Percentiles rank a stretch among this genome's conserved stretches.
phyloP scores from a whole-genome alignment of 1,140 invertebrate species.

The Trachymyrmex septentrionalis region DNA sequence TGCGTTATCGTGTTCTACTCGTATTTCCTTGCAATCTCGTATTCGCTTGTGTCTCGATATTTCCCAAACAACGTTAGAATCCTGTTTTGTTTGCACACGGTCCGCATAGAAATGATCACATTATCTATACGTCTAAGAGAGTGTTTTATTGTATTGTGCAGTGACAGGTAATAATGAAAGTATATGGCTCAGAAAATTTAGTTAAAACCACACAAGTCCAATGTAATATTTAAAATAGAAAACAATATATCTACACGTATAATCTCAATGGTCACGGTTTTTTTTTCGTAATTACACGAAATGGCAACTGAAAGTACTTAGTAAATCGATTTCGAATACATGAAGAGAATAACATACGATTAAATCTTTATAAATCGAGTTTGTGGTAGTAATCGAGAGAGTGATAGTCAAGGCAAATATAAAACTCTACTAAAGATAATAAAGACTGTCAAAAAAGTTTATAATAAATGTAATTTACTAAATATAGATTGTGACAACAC shows the following conservation, averaged over 20 bases:
- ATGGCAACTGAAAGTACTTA: not conserved
- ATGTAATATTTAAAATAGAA: not conserved
- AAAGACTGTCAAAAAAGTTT: not conserved
- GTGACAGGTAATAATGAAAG: slow-evolving; percentile 14
- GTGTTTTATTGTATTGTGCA: slow-evolving; percentile 9
- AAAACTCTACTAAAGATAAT: not conserved
- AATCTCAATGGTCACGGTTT: not conserved
- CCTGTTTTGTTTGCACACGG: slow-evolving; percentile 34
- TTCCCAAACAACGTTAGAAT: slow-evolving; percentile 50
- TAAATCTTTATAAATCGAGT: not conserved
- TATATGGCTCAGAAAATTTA: not conserved
- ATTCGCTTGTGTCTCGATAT: slow-evolving; percentile 26
- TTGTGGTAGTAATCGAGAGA: not conserved
- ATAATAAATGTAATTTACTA: not conserved
- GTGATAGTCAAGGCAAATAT: not conserved
- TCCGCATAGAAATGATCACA: slow-evolving; percentile 46
- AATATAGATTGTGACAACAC: not conserved
- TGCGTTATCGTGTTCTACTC: slow-evolving; percentile 53
- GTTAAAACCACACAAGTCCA: not conserved
- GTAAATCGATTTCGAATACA: not conserved
- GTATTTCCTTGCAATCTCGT: slow-evolving; percentile 51
- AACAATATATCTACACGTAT: not conserved
- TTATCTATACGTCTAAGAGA: slow-evolving; percentile 18
- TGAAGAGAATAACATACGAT: not conserved
- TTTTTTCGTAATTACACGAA: not conserved